These are phyloP conservation scores for Martes flavigula DNA, from an alignment of 2,797 vertebrate genomes.

Conservation along the genomic window DNA sequence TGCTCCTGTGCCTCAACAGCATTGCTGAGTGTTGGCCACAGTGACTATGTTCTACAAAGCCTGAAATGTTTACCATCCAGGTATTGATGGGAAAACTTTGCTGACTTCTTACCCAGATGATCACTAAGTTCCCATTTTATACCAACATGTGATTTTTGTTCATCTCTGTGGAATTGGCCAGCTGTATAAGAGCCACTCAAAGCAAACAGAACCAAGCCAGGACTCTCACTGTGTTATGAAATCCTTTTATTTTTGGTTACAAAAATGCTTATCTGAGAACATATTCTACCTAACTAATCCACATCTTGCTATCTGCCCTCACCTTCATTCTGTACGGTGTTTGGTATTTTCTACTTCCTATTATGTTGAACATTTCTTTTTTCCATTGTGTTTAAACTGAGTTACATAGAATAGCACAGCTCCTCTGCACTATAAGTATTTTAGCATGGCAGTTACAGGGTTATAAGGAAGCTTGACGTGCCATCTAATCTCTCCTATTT, in stretches of 20 bases:
- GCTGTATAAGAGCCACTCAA: neutral
- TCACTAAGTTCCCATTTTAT: neutral
- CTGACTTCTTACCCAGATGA: neutral
- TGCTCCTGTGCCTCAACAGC: neutral
- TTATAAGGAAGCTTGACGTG: slow-evolving; percentile 33
- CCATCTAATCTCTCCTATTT: neutral
- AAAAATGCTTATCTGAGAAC: slow-evolving; percentile 14
- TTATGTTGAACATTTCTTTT: neutral
- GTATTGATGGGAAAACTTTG: neutral
- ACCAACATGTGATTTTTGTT: neutral
- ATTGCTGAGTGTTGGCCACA: neutral
- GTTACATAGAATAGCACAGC: neutral
- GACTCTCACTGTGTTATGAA: neutral
- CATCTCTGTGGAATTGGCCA: neutral
- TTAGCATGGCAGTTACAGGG: neutral
- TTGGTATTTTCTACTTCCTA: slow-evolving; percentile 22
- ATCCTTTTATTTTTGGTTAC: slow-evolving; percentile 18
- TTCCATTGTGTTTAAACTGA: neutral
- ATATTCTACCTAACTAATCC: neutral
- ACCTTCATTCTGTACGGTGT: neutral
- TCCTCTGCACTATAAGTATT: neutral
- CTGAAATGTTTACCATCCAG: neutral
- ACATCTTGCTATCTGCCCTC: neutral
- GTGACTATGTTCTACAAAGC: neutral
- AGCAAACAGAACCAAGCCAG: neutral